Evolutionary conservation across 2,888 invertebrate species (phyloP).

Genomic region (Antheraea yamamai): DNA sequence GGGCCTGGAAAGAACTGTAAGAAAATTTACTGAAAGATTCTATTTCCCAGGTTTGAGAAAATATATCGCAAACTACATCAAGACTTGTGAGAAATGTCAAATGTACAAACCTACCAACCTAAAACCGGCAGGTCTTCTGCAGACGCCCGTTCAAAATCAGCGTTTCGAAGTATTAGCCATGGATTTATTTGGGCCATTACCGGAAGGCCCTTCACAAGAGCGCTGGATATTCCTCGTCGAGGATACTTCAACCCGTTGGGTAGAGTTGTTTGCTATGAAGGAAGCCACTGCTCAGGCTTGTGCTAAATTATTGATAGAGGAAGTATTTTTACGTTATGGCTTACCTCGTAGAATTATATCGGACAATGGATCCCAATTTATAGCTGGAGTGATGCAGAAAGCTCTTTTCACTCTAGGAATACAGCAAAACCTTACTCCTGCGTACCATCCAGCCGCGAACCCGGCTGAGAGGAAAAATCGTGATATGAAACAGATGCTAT

Average conservation of each 20-base stretch:
- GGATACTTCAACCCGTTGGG: slow-evolving; percentile 31
- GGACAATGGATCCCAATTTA: slow-evolving; percentile 38
- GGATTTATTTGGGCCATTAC: slow-evolving; percentile 35
- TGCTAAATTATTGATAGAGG: slow-evolving; percentile 28
- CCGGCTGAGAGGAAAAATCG: slow-evolving; percentile 47
- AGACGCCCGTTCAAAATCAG: slow-evolving; percentile 19
- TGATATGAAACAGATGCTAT: slow-evolving; percentile 38
- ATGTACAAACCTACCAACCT: slow-evolving; percentile 23
- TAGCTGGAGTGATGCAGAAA: slow-evolving; percentile 35
- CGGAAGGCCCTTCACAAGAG: slow-evolving; percentile 27
- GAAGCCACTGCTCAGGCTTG: slow-evolving; percentile 31
- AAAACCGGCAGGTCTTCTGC: slow-evolving; percentile 24
- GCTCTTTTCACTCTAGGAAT: slow-evolving; percentile 28
- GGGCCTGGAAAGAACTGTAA: slow-evolving; percentile 17
- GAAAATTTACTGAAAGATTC: background rate
- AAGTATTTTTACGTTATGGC: slow-evolving; percentile 35
- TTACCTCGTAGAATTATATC: slow-evolving; percentile 33
- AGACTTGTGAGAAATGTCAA: slow-evolving; percentile 14
- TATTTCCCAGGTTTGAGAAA: slow-evolving; percentile 20
- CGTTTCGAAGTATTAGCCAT: slow-evolving; percentile 30
- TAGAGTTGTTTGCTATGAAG: slow-evolving; percentile 23
- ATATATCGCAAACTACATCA: slow-evolving; percentile 18
- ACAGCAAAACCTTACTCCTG: slow-evolving; percentile 34
- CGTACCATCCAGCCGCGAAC: slow-evolving; percentile 50
- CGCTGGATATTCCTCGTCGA: slow-evolving; percentile 6